Evolutionary conservation across 1,140 invertebrate species (phyloP).

Genomic region (Pachypeltis micranthus): DNA sequence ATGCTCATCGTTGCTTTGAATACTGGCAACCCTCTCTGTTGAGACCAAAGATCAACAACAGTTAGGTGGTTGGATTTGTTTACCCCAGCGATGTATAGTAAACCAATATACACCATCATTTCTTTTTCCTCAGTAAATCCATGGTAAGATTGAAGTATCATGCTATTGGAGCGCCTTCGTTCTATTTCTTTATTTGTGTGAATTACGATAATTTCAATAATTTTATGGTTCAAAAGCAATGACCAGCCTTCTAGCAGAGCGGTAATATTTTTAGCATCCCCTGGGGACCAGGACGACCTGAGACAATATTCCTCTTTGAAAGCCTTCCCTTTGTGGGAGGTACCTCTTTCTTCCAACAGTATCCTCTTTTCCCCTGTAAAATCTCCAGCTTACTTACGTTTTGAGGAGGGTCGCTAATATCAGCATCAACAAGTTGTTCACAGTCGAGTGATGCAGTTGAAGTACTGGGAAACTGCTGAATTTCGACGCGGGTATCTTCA

Average conservation of each 20-base stretch:
- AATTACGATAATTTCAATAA: conserved; percentile 16
- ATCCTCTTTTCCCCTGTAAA: background rate
- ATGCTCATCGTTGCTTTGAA: conserved; percentile 22
- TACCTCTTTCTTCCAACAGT: background rate
- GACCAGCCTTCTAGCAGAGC: conserved; percentile 14
- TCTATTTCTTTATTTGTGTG: conserved; percentile 16
- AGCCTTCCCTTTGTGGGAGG: background rate
- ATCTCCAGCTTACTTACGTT: background rate
- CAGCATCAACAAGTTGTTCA: too few species aligned
- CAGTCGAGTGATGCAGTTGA: too few species aligned
- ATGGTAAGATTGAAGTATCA: background rate
- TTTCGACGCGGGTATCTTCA: too few species aligned
- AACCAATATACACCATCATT: conserved; percentile 17
- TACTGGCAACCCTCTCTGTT: conserved; percentile 21
- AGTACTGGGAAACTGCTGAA: too few species aligned
- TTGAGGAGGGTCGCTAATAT: background rate
- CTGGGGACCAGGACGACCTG: conserved; percentile 2
- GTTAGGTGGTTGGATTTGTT: conserved; percentile 18
- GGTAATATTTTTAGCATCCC: conserved; percentile 15
- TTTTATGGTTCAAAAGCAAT: conserved; percentile 14
- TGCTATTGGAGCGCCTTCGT: background rate
- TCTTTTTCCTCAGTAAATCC: conserved; percentile 16
- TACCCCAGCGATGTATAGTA: conserved; percentile 15
- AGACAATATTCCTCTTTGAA: conserved; percentile 8
- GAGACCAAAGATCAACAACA: conserved; percentile 16